Evolutionary conservation across 2,113 vertebrate species (phyloP), one percentile per base, ranked within the genome.

Genomic region (Percina caprodes): DNA sequence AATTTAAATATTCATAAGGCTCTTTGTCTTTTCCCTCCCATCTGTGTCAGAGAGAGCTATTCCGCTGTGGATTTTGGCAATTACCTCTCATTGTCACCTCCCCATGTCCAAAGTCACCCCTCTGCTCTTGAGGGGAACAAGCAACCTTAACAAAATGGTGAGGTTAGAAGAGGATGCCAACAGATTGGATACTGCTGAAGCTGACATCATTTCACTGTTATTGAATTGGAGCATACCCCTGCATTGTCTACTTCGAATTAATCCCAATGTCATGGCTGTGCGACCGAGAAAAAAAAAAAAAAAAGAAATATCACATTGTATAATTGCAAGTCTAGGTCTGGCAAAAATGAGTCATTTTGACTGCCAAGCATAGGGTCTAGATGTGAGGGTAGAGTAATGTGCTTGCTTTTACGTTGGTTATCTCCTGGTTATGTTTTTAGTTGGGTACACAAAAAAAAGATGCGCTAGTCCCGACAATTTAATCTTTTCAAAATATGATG

Each of bases 1-100:
- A 92, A 92, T 95, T 94, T 94, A 93, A 93, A 94, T 94, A 94
- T 95, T 90, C 92, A 94, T 92, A 88, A 92, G 88, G 74, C 80
- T 84, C 84, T 93, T 92, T 93, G 92, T 93, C 93, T 92, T 89
- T 87, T 52, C 72, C 78, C 80, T 90, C 77, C 88, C 75, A 82
- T 86, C 68, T 70, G 88, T 91, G 88, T 90, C 75, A 54, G 74
- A 62, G 55, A 46, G 79, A 87, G 84, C 79, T 90, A 92, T 90
- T 92, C 91, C 86, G 23, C 80, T n/a, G 83, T 92, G 90, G 91
- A 92, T 93, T 94, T 89, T 92, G 88, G 86, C 91, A 93, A 95
- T 93, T 94, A 93, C 91, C 83, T 92, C 86, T 89, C 86, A 80
- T 76, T 77, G 82, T 92, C 91, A 86, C 86, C 75, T 88, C 85